phyloP scores from a whole-genome alignment of 30 jellyfish, hydroid and myxozoan genomes.

The Aurelia sp. region DNA sequence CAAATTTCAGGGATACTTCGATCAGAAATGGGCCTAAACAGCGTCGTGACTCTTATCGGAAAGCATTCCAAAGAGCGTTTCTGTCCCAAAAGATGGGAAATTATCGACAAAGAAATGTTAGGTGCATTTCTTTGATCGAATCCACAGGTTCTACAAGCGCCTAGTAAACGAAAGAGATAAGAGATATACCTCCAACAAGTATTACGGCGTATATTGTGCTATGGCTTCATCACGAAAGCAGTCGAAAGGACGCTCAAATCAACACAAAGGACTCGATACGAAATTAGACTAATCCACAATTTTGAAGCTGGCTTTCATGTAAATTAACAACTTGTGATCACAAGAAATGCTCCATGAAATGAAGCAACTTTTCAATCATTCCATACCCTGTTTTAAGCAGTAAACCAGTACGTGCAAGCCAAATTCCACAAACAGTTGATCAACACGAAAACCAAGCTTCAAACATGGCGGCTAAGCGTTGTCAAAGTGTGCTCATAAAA shows the following conservation, averaged over 20 bases:
- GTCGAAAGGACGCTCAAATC: too few relatives aligned
- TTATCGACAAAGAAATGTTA: background rate
- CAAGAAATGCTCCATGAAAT: background rate
- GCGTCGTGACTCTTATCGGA: too few relatives aligned
- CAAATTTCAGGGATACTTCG: too few relatives aligned
- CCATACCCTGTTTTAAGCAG: background rate
- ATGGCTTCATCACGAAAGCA: too few relatives aligned
- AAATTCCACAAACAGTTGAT: background rate
- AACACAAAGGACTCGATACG: too few relatives aligned
- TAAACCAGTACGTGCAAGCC: background rate
- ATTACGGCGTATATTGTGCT: background rate
- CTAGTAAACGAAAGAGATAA: background rate
- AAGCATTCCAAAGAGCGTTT: too few relatives aligned
- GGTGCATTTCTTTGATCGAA: too few relatives aligned
- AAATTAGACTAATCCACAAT: too few relatives aligned
- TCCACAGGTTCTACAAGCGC: too few relatives aligned
- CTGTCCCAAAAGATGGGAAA: background rate
- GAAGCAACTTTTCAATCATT: background rate
- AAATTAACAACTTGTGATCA: too few relatives aligned
- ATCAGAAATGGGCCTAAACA: too few relatives aligned
- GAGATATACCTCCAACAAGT: background rate
- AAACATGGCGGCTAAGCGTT: conserved; percentile 41
- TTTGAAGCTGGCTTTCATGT: too few relatives aligned
- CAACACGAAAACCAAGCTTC: background rate
- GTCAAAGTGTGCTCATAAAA: conserved; percentile 23